Base-by-base conservation (phyloP, 2,888 invertebrate genomes). In the Pseudanteris insignis region DNA sequence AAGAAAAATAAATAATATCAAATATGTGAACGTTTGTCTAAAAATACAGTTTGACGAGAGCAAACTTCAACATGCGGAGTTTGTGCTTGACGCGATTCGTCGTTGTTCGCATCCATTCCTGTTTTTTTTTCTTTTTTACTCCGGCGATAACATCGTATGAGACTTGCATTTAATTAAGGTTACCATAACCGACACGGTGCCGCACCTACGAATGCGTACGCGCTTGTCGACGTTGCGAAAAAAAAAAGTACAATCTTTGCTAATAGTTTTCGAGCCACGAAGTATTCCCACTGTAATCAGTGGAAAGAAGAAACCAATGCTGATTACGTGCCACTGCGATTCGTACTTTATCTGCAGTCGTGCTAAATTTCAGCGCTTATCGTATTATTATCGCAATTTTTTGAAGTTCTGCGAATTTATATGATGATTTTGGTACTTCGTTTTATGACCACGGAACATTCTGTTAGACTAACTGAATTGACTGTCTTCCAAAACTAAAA, bases 91-190 rank as follows among this genome's bases (percentile, higher is more conserved):
- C 55, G 43, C 48, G 51, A 48, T 61, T 70, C 69, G 70, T 67
- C 70, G 63, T 67, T 63, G 58, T 51, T 48, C 50, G 51, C 61
- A 58, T 65, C 55, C 29, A 64, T 41, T 11, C 11, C 63, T 60
- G 64, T 68, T 70, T 72, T 70, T 70, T 69, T 68, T 67, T 67
- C 60, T 66, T n/a, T n/a, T n/a, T n/a, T n/a, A n/a, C 65, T 54
- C 65, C 50, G 60, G 43, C 47, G 73, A 73, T 73, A 73, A 65
- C 63, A 71, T 73, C 72, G 65, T 33, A 63, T 53, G 64, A 58
- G 63, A 43, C 59, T 60, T 59, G 70, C 65, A 66, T 70, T 71
- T 69, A 67, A 72, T 72, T 72, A 67, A 41, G 59, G 44, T 33
- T 58, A 61, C 65, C 65, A 48, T 65, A 59, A 50, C 54, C 59